phyloP scores from a whole-genome alignment of 2,797 vertebrate species.

The Sebastiscus tertius region DNA sequence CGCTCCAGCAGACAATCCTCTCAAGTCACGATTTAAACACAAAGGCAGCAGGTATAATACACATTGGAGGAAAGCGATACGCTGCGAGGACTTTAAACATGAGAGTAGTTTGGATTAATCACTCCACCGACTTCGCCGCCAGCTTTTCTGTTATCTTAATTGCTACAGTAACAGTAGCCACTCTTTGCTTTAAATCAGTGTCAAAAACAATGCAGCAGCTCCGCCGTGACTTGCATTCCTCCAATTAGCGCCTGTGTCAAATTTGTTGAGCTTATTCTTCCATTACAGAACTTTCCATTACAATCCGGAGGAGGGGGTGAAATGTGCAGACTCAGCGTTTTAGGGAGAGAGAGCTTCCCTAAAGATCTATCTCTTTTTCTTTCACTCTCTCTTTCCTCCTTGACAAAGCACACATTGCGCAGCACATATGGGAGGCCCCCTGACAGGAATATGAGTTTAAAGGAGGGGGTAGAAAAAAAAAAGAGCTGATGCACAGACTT shows the following conservation, averaged over 20 bases:
- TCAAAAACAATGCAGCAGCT: conserved; percentile 54
- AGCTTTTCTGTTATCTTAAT: conserved; percentile 49
- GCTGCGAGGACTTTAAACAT: conserved; percentile 14
- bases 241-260: conserved; percentile 53
- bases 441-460: conserved; percentile 76
- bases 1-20: conserved; percentile 58
- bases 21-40: conserved; percentile 60
- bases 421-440: conserved; percentile 73
- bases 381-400: conserved; percentile 29
- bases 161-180: conserved; percentile 50
- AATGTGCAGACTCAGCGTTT: conserved; percentile 57
- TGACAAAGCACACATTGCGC: conserved; percentile 71
- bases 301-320: conserved; percentile 27
- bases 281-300: conserved; percentile 65
- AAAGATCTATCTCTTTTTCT: conserved; percentile 52
- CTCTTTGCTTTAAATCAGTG: conserved; percentile 40
- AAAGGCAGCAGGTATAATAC: conserved; percentile 53
- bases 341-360: conserved; percentile 25
- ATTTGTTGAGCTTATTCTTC: conserved; percentile 53
- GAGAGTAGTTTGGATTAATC: conserved; percentile 39
- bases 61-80: conserved; percentile 30
- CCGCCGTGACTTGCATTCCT: conserved; percentile 46
- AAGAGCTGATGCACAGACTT: conserved; percentile 70
- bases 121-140: conserved; percentile 10
- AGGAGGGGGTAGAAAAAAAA: conserved; percentile 40